Base-by-base conservation (phyloP, 2,888 invertebrate species). In the Pharmacophagus antenor region DNA sequence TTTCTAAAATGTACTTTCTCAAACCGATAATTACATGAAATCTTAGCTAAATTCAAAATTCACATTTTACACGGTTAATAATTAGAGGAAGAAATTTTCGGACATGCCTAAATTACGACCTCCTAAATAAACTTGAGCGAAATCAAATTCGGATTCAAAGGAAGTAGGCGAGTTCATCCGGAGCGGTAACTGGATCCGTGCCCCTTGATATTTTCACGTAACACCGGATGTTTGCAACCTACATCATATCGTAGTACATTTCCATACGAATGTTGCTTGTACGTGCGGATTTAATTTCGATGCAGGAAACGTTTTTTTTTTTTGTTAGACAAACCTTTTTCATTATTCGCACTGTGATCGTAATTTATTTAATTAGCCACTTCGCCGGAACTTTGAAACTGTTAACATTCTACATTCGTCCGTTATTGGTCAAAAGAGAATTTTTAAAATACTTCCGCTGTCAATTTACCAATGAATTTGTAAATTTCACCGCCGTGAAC, bases 81-180 rank as follows among this genome's bases (percentile, higher is more conserved):
- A n/a, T 44, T 44, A 18, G 8, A 17, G 8, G 1, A 18, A 44
- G 18, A 44, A 5, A 44, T 44, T 44, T 44, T 5, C 18, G 7
- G 17, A 18, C 4, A 18, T 41, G 25, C 51, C 21, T 37, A 7
- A 18, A 22, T 47, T 47, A 41, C 47, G 53, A 23, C 41, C 25
- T 48, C 17, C 20, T 47, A 20, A 41, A 53, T 48, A 49, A 48
- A 53, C 21, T 42, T 20, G 20, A 52, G 23, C n/a, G 47, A 53
- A 55, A 50, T 59, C 44, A 53, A 54, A 54, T 44, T 59, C 44
- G 18, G 49, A 49, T 59, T 55, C 59, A 55, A 44, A 50, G 44
- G 44, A 59, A 23, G 49, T 56, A 41, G 44, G 44, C 22, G 23
- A 58, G 52, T 52, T 49, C 18, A 50, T 49, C 42, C 25, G 59